A percentile compares a stretch with the other conserved stretches of the same genome.
These are phyloP conservation scores for Bergia puertoricense DNA, from an alignment of 92 coral and sea anemone species.

Conservation along the genomic window DNA sequence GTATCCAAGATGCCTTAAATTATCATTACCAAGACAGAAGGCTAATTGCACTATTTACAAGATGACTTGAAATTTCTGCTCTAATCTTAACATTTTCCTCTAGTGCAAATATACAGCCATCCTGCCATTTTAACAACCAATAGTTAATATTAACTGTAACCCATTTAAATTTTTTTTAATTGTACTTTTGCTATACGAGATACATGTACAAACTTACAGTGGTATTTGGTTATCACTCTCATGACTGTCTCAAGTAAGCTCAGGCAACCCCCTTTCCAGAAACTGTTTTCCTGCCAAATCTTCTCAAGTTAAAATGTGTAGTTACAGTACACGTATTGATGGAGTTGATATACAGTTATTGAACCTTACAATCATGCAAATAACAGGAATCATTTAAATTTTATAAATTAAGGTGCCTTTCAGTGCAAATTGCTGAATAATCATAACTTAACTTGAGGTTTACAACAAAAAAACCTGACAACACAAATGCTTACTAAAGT, in stretches of 20 bases:
- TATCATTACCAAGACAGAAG: neutral
- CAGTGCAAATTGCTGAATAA: neutral
- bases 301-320: neutral
- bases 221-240: too few species aligned
- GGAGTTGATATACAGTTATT: too few species aligned
- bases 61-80: neutral
- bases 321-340: neutral
- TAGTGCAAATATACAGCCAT: neutral
- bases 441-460: neutral
- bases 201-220: too few species aligned
- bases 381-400: neutral
- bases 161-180: too few species aligned
- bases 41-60: constrained; percentile 22
- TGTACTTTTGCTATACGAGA: neutral
- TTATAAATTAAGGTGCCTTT: neutral
- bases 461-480: neutral
- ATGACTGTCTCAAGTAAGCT: neutral
- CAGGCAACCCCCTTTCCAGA: neutral
- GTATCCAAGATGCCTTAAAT: constrained; percentile 16
- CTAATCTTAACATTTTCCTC: constrained; percentile 5
- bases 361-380: neutral
- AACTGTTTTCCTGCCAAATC: neutral
- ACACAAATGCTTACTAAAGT: neutral
- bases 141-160: too few species aligned
- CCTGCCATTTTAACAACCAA: neutral